Percentiles rank a stretch among this genome's conserved stretches.
phyloP scores from a whole-genome alignment of 2,113 vertebrate genomes.

The Hassar affinis region DNA sequence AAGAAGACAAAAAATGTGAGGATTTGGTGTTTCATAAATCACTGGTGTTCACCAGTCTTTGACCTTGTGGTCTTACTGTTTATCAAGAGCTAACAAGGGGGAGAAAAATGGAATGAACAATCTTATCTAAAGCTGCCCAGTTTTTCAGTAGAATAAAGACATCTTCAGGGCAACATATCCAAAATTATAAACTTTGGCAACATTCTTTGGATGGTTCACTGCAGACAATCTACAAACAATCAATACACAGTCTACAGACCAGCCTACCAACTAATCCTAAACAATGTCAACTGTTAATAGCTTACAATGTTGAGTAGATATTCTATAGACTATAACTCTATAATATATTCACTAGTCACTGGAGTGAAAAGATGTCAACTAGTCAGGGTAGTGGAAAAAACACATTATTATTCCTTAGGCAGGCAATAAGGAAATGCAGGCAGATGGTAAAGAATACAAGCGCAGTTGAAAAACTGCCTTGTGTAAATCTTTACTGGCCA shows the following conservation, averaged over 20 bases:
- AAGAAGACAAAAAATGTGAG: neutral
- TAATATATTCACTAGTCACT: neutral
- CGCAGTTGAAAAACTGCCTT: neutral
- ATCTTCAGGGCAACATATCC: too few relatives aligned
- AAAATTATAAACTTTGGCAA: neutral
- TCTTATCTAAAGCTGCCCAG: neutral
- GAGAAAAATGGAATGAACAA: neutral
- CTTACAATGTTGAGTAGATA: neutral
- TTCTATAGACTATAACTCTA: neutral
- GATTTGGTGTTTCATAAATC: neutral
- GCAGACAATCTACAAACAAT: neutral
- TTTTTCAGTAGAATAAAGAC: neutral
- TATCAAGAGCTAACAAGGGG: neutral
- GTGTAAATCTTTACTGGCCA: neutral
- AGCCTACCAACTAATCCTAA: neutral
- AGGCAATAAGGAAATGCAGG: neutral
- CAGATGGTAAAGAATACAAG: neutral
- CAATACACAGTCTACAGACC: neutral
- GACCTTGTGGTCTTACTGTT: conserved; percentile 41
- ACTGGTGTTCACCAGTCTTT: neutral
- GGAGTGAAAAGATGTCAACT: neutral
- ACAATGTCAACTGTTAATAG: neutral
- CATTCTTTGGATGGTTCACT: neutral
- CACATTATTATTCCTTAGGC: too few relatives aligned
- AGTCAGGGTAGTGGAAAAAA: neutral